Conservation (phyloP, 2,888 invertebrate genomes). For the Podabrus alpinus region DNA sequence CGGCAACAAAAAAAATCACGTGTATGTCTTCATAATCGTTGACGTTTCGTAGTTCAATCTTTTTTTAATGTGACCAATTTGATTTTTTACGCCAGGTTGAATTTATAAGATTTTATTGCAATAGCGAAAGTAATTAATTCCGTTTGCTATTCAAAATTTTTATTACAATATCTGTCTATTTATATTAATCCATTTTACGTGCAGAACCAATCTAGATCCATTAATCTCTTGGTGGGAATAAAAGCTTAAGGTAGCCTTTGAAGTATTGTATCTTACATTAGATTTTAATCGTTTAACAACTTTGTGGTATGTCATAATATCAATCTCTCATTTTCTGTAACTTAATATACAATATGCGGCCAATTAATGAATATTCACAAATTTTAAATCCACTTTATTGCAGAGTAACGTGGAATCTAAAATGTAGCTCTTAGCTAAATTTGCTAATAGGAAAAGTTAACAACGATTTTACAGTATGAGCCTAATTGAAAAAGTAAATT, state of each 20-base stretch:
- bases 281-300: slow-evolving; percentile 16
- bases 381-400: background rate
- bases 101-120: background rate
- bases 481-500: background rate
- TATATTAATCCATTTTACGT: background rate
- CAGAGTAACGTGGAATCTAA: background rate
- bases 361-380: background rate
- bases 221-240: background rate
- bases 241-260: background rate
- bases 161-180: background rate
- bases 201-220: background rate
- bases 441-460: background rate
- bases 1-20: background rate
- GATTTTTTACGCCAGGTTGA: background rate
- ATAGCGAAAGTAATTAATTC: background rate
- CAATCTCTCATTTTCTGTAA: background rate
- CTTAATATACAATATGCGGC: background rate
- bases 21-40: background rate
- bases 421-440: background rate
- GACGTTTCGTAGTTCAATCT: background rate
- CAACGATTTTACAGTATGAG: background rate
- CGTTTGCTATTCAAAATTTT: background rate
- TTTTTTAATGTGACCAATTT: background rate
- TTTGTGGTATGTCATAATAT: slow-evolving; percentile 12
- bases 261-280: slow-evolving; percentile 12